Evolutionary conservation across 2,113 vertebrate species (phyloP).

Genomic region (Chauna torquata): DNA sequence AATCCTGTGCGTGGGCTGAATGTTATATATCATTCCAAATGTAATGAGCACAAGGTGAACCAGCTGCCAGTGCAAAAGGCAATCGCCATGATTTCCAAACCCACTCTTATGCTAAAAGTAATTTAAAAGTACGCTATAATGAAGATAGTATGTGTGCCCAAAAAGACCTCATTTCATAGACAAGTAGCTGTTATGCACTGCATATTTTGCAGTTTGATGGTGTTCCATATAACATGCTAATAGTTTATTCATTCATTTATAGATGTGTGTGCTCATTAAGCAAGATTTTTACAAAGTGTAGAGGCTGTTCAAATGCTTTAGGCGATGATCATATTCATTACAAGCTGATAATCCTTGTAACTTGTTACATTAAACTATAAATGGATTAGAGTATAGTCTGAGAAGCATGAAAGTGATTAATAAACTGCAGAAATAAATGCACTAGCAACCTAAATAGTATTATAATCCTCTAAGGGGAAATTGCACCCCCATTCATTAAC

Average conservation of each 20-base stretch:
- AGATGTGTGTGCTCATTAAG: background rate
- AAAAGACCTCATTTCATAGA: background rate
- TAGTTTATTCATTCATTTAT: background rate
- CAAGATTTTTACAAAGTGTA: background rate
- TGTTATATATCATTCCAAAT: background rate
- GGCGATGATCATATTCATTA: slow-evolving; percentile 26
- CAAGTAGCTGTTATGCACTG: background rate
- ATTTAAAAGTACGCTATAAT: background rate
- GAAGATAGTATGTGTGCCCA: background rate
- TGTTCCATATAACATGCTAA: background rate
- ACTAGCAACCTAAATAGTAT: slow-evolving; percentile 13
- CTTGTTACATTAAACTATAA: slow-evolving; percentile 64
- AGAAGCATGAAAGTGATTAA: slow-evolving; percentile 49
- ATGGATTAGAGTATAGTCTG: slow-evolving; percentile 29
- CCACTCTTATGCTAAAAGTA: background rate
- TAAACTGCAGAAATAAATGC: slow-evolving; percentile 21
- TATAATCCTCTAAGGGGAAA: slow-evolving; percentile 36
- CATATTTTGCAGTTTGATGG: background rate
- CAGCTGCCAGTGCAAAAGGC: background rate
- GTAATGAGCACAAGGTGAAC: background rate
- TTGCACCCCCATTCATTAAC: background rate
- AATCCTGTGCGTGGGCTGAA: background rate
- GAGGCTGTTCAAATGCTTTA: slow-evolving; percentile 32
- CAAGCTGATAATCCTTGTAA: slow-evolving; percentile 27
- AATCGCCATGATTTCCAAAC: background rate